Base-by-base conservation (phyloP, 2,888 invertebrate genomes). In the Galerucella calmariensis region DNA sequence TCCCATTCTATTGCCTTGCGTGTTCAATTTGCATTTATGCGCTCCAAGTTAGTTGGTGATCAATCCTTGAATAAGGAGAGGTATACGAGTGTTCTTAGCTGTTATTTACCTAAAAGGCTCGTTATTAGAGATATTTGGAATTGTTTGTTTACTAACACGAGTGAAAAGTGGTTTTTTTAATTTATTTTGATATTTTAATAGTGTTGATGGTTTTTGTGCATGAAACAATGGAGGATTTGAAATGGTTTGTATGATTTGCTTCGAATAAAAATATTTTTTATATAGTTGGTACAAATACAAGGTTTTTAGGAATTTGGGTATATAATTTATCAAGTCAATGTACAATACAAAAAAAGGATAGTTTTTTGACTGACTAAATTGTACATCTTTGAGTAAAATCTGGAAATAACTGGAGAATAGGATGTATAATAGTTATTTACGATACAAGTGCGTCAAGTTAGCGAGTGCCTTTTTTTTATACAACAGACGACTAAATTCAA, bases 1-100 rank as follows among this genome's bases (percentile, higher is more conserved):
- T 75, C 77, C 51, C 70, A 73, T 79, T 72, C 75, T 72, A 20
- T 66, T 59, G 62, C 74, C 41, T 56, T 62, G 69, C 69, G 75
- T 70, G 62, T 27, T 70, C 48, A 61, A 46, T 61, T 69, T 59
- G 44, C 61, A 58, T 70, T 63, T 61, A 61, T 62, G 62, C 46
- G 24, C 12, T 70, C 48, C 12, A 14, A n/a, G 68, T 16, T 58
- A n/a, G 46, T 59, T 20, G 9, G 56, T 20, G 16, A 56, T 56
- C 16, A 56, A 56, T 56, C 56, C 16, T 56, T 20, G 20, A 20
- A 1, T 51, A n/a, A n/a, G 51, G 51, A 51, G 11, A 6, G 51
- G n/a, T 51, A 14, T 53, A 20, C 20, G 56, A 8, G 20, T 56
- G 20, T 56, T 56, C 56, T 56, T 10, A 56, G 10, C 2, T 20